These are phyloP conservation scores for Amphiprion ocellaris DNA, from an alignment of 2,113 vertebrate species.

Conservation along the genomic window DNA sequence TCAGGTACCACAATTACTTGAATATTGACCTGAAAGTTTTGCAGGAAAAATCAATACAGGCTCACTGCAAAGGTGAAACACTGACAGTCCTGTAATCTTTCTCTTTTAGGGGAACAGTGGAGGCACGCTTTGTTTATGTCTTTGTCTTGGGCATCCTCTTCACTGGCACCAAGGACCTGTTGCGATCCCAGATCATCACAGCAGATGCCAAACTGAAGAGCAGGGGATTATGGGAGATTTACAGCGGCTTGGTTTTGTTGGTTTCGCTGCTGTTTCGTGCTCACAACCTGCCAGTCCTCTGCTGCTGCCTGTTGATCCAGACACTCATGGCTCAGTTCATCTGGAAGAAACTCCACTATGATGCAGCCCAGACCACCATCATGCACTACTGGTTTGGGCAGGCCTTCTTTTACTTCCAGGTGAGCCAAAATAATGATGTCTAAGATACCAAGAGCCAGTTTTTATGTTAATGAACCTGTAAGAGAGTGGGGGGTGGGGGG, in stretches of 20 bases:
- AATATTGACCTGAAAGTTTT: slow-evolving; percentile 42
- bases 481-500: no score
- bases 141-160: slow-evolving; percentile 96
- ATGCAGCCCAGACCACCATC: slow-evolving; percentile 90
- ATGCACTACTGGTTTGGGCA: slow-evolving; percentile 99
- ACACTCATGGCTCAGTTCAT: slow-evolving; percentile 89
- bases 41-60: slow-evolving; percentile 25
- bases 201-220: slow-evolving; percentile 81
- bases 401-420: slow-evolving; percentile 98
- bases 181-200: slow-evolving; percentile 89
- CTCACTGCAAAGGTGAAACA: slow-evolving; percentile 16
- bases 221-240: slow-evolving; percentile 92
- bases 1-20: slow-evolving; percentile 27
- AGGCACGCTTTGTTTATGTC: slow-evolving; percentile 95
- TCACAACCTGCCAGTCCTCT: slow-evolving; percentile 94
- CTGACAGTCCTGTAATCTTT: slow-evolving; percentile 35
- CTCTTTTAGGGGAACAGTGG: slow-evolving; percentile 90
- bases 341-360: slow-evolving; percentile 91
- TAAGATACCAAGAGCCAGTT: not conserved
- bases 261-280: slow-evolving; percentile 90
- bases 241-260: slow-evolving; percentile 91
- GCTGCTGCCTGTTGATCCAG: slow-evolving; percentile 91
- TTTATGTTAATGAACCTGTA: not conserved
- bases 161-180: slow-evolving; percentile 91
- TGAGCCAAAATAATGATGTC: slow-evolving; percentile 68